Evolutionary conservation across 2,888 invertebrate species (phyloP).

Genomic region (Tridacna gigas): DNA sequence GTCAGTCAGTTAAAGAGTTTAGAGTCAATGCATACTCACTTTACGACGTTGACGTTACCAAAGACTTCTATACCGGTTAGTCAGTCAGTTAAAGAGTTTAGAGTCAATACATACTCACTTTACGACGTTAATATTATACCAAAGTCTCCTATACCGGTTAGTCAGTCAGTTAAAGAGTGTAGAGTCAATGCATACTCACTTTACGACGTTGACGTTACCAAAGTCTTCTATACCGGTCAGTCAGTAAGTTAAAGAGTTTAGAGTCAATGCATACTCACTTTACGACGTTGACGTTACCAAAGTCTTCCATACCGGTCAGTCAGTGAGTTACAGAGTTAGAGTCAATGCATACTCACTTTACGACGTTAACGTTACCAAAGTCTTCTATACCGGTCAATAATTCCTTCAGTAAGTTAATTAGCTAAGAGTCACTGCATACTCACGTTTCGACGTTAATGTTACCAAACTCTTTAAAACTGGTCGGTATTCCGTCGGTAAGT

Average conservation of each 20-base stretch:
- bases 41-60: constrained; percentile 43
- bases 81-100: constrained; percentile 58
- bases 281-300: constrained; percentile 44
- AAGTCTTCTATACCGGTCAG: constrained; percentile 25
- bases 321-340: constrained; percentile 59
- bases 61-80: constrained; percentile 24
- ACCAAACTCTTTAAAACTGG: constrained; percentile 32
- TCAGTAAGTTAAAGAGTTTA: constrained; percentile 55
- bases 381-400: constrained; percentile 22
- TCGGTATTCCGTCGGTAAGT: constrained; percentile 47
- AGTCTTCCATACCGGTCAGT: constrained; percentile 25
- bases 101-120: constrained; percentile 36
- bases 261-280: constrained; percentile 36
- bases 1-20: constrained; percentile 58
- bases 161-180: constrained; percentile 58
- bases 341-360: constrained; percentile 38
- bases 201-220: constrained; percentile 43
- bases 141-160: constrained; percentile 23
- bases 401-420: constrained; percentile 55
- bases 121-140: constrained; percentile 41
- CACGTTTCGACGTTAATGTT: constrained; percentile 42
- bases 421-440: too few relatives aligned
- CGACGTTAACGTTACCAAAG: constrained; percentile 40
- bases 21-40: constrained; percentile 34
- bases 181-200: too few relatives aligned